Percentiles rank a stretch among this genome's conserved stretches.
These are phyloP conservation scores for Isurus oxyrinchus DNA, from an alignment of 2,113 vertebrate species.

Conservation along the genomic window DNA sequence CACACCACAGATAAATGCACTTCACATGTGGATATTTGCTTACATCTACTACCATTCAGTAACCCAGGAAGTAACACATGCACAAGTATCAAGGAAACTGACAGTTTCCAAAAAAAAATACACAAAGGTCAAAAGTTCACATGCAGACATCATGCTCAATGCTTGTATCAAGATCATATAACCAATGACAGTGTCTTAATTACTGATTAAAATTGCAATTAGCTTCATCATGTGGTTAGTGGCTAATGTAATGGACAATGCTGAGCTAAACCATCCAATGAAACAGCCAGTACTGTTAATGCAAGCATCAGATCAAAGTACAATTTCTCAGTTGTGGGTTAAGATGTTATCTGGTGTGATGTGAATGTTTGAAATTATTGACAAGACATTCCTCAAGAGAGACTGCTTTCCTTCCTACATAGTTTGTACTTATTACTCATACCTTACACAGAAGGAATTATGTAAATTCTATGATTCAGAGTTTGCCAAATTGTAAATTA, in stretches of 20 bases:
- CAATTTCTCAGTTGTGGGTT: neutral
- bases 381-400: neutral
- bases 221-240: neutral
- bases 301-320: neutral
- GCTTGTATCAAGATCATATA: neutral
- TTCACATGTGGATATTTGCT: neutral
- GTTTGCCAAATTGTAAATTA: neutral
- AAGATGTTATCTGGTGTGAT: neutral
- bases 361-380: neutral
- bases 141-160: neutral
- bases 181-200: neutral
- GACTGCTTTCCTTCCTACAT: neutral
- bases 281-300: neutral
- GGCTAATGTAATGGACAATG: neutral
- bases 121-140: neutral
- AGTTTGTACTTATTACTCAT: neutral
- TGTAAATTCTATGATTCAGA: neutral
- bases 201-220: neutral
- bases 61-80: neutral
- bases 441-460: neutral
- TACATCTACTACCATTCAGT: neutral
- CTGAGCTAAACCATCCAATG: neutral
- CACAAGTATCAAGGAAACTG: neutral
- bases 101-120: neutral
- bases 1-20: neutral